Percentiles rank a stretch among this genome's conserved stretches.
These are phyloP conservation scores for Rattus rattus DNA, from an alignment of 2,113 vertebrate genomes.

Conservation along the genomic window DNA sequence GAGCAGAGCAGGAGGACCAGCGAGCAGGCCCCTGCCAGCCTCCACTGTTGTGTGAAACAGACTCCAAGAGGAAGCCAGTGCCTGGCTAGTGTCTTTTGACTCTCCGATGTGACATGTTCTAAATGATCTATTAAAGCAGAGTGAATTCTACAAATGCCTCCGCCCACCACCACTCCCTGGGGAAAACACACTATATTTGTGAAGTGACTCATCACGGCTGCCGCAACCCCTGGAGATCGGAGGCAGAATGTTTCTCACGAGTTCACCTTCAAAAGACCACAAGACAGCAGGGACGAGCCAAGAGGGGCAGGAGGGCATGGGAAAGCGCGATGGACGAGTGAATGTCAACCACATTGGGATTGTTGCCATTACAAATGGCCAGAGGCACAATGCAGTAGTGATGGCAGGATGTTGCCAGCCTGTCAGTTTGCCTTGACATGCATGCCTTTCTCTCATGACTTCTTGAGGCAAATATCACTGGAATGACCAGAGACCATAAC, in stretches of 20 bases:
- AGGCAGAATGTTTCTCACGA: not conserved
- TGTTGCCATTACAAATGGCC: too few species aligned
- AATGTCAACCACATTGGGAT: rapidly evolving
- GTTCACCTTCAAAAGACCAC: slow-evolving; percentile 55
- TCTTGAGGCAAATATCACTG: not conserved
- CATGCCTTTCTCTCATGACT: not conserved
- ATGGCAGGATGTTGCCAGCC: rapidly evolving
- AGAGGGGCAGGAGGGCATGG: too few species aligned
- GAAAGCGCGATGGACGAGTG: not conserved
- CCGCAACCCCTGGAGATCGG: slow-evolving; percentile 53
- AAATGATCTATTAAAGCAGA: slow-evolving; percentile 50
- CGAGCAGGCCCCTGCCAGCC: not conserved
- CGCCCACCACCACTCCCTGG: slow-evolving; percentile 15
- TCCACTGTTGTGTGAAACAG: rapidly evolving
- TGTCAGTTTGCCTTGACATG: rapidly evolving
- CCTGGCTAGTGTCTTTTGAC: not conserved
- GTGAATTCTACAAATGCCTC: slow-evolving; percentile 58
- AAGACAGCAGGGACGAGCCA: not conserved
- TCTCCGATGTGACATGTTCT: slow-evolving; percentile 28
- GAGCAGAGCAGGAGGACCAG: not conserved
- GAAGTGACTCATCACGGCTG: slow-evolving; percentile 69
- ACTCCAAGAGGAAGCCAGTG: rapidly evolving
- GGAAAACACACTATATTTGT: slow-evolving; percentile 57
- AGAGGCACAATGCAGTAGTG: not conserved
- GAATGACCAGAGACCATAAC: not conserved